Base-by-base conservation (phyloP, 2,113 vertebrate genomes). In the Laticauda laticaudata region DNA sequence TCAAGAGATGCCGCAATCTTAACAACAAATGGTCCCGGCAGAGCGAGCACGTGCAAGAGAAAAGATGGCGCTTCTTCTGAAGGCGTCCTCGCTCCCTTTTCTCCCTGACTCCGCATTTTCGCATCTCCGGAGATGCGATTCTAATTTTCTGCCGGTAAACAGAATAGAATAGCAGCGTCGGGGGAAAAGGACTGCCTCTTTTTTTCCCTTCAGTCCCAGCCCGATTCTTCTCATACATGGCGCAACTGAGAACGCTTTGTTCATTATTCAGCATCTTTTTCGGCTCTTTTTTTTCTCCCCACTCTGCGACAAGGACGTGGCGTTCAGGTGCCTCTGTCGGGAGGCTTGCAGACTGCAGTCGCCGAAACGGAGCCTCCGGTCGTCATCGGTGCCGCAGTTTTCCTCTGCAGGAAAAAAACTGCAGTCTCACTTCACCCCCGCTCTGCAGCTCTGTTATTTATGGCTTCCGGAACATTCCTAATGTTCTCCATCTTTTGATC, bases 341-440 rank as follows among this genome's bases (percentile, higher is more conserved):
- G 75, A 81, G 57, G 29, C 10, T 54, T 15, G 51, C 86, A 39
- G n/a, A 20, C 48, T 54, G 61, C 87, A 55, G 59, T 51, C 24
- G 14, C 15, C 43, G 34, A 53, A 34, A 51, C 86, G 86, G 45
- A 34, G 8, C 12, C n/a, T 87, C 18, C 51, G 29, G 11, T 23
- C 18, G 23, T 20, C 23, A 45, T 29, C 45, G 57, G 54, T 91
- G 85, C 90, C 88, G 90, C 88, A 94, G 39, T 92, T 93, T 94
- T 90, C n/a, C 92, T 92, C 93, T 20, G 57, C 81, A 93, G 45
- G 48, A 87, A 91, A 23, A 23, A 59, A 87, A 51, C 92, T 81
- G 93, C 93, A 69, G 48, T 55, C 75, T 61, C 53, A 11, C 45
- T 39, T 59, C 61, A 26, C 59, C 85, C 48, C 90, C 15, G 12